phyloP scores from a whole-genome alignment of 1,140 invertebrate genomes.

The Triops cancriformis region DNA sequence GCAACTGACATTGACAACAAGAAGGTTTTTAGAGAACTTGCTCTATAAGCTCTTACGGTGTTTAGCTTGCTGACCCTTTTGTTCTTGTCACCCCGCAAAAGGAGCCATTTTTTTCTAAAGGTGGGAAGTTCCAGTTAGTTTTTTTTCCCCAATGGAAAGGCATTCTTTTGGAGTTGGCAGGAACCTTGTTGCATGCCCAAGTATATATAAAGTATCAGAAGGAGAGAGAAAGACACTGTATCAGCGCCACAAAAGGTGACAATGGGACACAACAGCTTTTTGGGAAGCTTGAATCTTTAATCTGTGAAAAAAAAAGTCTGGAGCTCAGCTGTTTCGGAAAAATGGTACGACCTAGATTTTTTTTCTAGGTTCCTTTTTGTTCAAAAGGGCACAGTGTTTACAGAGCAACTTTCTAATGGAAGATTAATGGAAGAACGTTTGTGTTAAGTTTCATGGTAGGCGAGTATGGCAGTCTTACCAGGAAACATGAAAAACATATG shows the following conservation, averaged over 20 bases:
- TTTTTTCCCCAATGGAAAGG: neutral
- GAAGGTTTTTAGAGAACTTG: neutral
- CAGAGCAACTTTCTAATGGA: neutral
- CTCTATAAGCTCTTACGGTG: neutral
- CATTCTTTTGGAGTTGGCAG: neutral
- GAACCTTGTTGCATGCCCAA: neutral
- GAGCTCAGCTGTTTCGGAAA: neutral
- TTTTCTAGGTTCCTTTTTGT: neutral
- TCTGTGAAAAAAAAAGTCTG: neutral
- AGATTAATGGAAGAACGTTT: neutral
- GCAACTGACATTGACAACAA: constrained; percentile 1
- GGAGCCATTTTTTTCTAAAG: neutral
- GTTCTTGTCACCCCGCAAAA: constrained; percentile 12
- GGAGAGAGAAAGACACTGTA: neutral
- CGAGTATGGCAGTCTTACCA: no score
- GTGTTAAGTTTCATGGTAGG: no score
- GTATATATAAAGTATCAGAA: neutral
- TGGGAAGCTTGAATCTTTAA: neutral
- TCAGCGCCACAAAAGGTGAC: constrained; percentile 9
- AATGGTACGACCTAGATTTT: neutral
- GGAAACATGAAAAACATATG: no score
- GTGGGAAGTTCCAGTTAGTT: neutral
- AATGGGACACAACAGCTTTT: constrained; percentile 1
- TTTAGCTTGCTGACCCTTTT: neutral
- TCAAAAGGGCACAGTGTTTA: neutral